phyloP scores from a whole-genome alignment of 2,888 invertebrate species.

The Odontocerum albicorne region DNA sequence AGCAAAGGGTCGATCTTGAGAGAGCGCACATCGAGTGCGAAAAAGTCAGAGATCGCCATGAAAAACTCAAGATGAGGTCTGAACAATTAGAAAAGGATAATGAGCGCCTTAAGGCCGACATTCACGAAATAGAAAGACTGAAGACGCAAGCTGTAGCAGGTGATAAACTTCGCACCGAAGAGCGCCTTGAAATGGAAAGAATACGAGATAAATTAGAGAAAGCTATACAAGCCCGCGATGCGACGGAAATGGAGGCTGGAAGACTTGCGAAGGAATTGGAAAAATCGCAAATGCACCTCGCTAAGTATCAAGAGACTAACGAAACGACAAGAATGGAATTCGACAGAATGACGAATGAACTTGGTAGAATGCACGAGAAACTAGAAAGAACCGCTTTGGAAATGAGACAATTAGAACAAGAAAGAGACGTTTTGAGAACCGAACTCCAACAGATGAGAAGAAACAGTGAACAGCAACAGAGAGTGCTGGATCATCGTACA shows the following conservation, averaged over 20 bases:
- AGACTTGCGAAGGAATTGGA: slow-evolving; percentile 82
- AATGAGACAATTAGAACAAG: slow-evolving; percentile 71
- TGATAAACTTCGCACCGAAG: slow-evolving; percentile 67
- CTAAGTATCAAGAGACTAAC: slow-evolving; percentile 81
- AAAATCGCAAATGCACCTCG: slow-evolving; percentile 80
- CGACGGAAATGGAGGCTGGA: slow-evolving; percentile 84
- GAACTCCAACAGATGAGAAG: slow-evolving; percentile 69
- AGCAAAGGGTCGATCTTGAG: slow-evolving; percentile 78
- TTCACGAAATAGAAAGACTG: slow-evolving; percentile 73
- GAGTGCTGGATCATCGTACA: slow-evolving; percentile 66
- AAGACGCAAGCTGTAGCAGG: slow-evolving; percentile 68
- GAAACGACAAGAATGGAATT: slow-evolving; percentile 83
- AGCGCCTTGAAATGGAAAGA: slow-evolving; percentile 79
- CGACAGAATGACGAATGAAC: slow-evolving; percentile 80
- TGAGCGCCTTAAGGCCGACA: slow-evolving; percentile 49
- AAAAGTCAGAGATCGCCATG: slow-evolving; percentile 83
- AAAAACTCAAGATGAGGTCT: slow-evolving; percentile 74
- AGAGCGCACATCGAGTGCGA: slow-evolving; percentile 86
- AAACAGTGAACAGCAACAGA: slow-evolving; percentile 64
- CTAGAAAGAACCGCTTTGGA: slow-evolving; percentile 72
- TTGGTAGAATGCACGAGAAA: slow-evolving; percentile 79
- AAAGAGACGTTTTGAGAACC: slow-evolving; percentile 70
- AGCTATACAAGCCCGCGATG: slow-evolving; percentile 77
- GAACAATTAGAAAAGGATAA: slow-evolving; percentile 69
- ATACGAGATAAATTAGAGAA: slow-evolving; percentile 85